Conservation (phyloP, 92 coral and sea anemone genomes). For the Diadumene lineata region DNA sequence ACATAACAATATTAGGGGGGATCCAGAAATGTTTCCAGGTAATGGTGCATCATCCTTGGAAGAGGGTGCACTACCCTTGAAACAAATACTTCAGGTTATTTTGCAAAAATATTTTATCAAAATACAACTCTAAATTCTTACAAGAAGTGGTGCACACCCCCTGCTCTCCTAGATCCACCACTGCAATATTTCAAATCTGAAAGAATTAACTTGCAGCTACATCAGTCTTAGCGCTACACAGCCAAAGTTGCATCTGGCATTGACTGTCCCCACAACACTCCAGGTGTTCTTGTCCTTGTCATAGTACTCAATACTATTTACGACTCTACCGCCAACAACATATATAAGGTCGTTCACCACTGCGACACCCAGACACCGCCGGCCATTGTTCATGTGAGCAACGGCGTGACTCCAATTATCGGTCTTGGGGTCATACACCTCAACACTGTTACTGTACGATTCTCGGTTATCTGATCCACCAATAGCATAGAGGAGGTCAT, state of each 20-base stretch:
- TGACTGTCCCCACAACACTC: constrained; percentile 96
- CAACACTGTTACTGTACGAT: constrained; percentile 89
- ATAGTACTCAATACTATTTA: constrained; percentile 94
- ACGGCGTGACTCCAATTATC: constrained; percentile 88
- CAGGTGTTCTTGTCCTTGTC: constrained; percentile 85
- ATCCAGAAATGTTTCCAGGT: too few species aligned
- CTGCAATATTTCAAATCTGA: too few species aligned
- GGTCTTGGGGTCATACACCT: constrained; percentile 74
- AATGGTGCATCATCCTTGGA: too few species aligned
- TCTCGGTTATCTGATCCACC: constrained; percentile 97
- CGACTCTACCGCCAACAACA: constrained; percentile 98
- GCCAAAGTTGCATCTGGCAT: constrained; percentile 96
- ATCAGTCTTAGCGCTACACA: constrained; percentile 92
- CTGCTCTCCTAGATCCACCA: too few species aligned
- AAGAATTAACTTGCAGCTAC: too few species aligned
- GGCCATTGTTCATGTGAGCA: constrained; percentile 94
- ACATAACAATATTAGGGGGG: too few species aligned
- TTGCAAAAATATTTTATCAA: too few species aligned
- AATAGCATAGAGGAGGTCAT: constrained; percentile 83
- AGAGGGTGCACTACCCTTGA: too few species aligned
- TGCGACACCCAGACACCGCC: constrained; percentile 98
- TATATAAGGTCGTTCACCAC: constrained; percentile 96
- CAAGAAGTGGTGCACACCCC: too few species aligned
- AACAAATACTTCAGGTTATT: too few species aligned
- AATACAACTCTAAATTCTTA: too few species aligned